Evolutionary conservation across 2,113 vertebrate genomes (phyloP), one percentile per base, ranked within the genome.

Genomic region (Mobula hypostoma): DNA sequence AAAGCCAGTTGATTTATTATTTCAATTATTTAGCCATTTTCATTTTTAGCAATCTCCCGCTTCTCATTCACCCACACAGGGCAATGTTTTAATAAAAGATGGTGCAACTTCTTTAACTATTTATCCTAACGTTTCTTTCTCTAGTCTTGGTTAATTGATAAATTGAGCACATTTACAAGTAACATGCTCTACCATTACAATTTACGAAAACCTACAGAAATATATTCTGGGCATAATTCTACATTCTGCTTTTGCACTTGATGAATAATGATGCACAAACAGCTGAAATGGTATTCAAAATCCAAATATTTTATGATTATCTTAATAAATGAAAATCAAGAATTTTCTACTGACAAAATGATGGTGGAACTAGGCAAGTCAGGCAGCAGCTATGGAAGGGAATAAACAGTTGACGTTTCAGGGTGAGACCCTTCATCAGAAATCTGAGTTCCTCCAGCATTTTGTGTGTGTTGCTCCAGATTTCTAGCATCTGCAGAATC

Each of bases 1-100:
- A 7, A 72, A 74, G 91, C 21, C 2, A 72, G 40, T 19, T 74
- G 36, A 93, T 74, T 48, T 48, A 48, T 74, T 19, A 72, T 93
- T 74, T 93, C 91, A 93, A 74, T 93, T 5, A 93, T 93, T 56
- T 27, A 27, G 68, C 32, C 61, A 76, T 93, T 90, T 93, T 27
- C 36, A 48, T 93, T 48, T 93, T 93, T 48, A 72, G 36, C 66
- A 12, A 36, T 93, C 19, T 14, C 48, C 8, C 40, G 68, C 70
- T 48, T 74, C 36, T 21, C 32, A 7, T 74, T 93, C 91, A 76
- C 2, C 68, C 40, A 40, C 29, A 24, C 40, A 74, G 70, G 4
- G 70, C 19, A 74, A 14, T 9, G 21, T 76, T 9, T 76, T 48
- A 40, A 93, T 24, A 56, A 93, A 72, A n/a, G 58, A 48, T 48